Evolutionary conservation across 2,888 invertebrate genomes (phyloP), one percentile per base, ranked within the genome.

Genomic region (Endomychus coccineus): DNA sequence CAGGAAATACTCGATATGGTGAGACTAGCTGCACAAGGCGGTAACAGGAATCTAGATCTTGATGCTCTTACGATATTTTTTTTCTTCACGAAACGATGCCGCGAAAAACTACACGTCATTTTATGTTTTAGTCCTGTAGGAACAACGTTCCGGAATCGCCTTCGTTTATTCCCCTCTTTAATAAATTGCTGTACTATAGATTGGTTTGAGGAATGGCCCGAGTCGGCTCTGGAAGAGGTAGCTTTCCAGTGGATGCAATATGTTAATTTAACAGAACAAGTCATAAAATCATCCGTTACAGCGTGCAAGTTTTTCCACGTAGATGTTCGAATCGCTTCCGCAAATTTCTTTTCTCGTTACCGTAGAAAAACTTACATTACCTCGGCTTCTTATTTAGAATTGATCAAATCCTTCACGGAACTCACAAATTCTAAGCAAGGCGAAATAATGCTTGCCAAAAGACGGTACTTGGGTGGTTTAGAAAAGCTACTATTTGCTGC

Each of bases 141-240:
- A 3, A 80, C 83, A 49, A 74, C 86, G 0, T 89, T 90, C 61
- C 71, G 87, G 43, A 77, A 74, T 43, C 71, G 87, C 45, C 63
- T 90, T 10, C 69, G 87, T 34, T 70, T 86, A 48, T 90, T 83
- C 64, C 89, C 90, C 0, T 83, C 88, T 6, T 68, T 91, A 27
- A 83, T 90, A 21, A 89, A 87, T 61, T 88, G 88, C 60, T 89
- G 88, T 59, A 89, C 87, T 3, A 87, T 90, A 37, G 86, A 90
- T 57, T 90, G 90, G 89, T 89, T 84, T 61, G 81, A 86, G 59
- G 78, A 80, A 36, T 90, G 90, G 90, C 90, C 90, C 3, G 84
- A 86, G 64, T 84, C 88, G 59, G 88, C 90, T 3, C 66, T 91
- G 46, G 84, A 87, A 64, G 79, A 74, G 70, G 80, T 83, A 2